Base-by-base conservation (phyloP, 1,140 invertebrate species). In the Drosophila jambulina region DNA sequence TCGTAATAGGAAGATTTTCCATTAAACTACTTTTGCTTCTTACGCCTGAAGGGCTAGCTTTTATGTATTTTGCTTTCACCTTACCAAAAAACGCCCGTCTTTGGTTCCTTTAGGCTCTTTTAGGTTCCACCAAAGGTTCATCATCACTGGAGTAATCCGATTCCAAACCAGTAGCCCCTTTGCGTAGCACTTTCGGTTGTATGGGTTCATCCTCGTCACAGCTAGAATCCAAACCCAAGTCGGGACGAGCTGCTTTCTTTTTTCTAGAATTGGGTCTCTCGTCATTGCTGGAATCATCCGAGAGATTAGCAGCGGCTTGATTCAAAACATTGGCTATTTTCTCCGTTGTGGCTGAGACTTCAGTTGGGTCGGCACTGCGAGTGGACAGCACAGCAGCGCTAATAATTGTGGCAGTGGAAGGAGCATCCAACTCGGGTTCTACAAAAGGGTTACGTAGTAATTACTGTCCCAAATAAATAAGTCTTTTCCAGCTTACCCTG, bases 381-480 rank as follows among this genome's bases (percentile, higher is more conserved):
- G 83, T 84, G n/a, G 83, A 74, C 8, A 87, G 40, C 8, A 90
- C 21, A 4, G 85, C 85, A 15, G 80, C 85, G 4, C 85, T 84
- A 17, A 87, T 80, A 0, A 87, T 34, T 2, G 59, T 34, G 7
- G 77, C 45, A 7, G 84, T 90, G 7, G 84, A 81, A 4, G 85
- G 77, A 8, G 69, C 58, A 19, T 90, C 84, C 43, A 87, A 45
- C 42, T 51, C 80, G 4, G 84, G 84, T 10, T 74, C 72, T 72
- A 17, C 17, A 60, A 34, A 1, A 23, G 1, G 21, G 0, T 9
- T 8, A n/a, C 3, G 0, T 15, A 12, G 9, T n/a, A 15, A n/a
- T 36, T n/a, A 38, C 0, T 21, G 4, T 2, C 3, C 0, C 3
- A n/a, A 29, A 1, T 3, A 4, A 23, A 12, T 15, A 21, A 1